Conservation (phyloP, 2,888 invertebrate species). For the Aricia artaxerxes region DNA sequence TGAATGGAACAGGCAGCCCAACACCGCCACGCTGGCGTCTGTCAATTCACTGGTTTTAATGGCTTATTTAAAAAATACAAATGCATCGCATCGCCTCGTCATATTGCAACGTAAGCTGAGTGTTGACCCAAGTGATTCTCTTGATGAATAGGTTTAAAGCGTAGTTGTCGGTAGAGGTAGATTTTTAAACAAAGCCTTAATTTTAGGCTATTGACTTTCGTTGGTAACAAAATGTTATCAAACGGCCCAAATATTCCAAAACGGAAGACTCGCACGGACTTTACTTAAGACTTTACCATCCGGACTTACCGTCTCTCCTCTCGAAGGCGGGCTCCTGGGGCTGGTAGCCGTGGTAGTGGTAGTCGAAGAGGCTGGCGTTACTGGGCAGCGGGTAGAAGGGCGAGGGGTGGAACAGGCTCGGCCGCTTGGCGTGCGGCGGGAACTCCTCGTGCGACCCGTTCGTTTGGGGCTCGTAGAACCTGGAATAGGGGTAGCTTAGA, state of each 20-base stretch:
- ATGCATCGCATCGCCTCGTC: no score
- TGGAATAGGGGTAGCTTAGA: slow-evolving; percentile 45
- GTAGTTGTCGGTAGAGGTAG: not conserved
- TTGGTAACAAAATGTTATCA: not conserved
- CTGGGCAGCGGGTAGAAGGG: slow-evolving; percentile 72
- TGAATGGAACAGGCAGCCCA: no score
- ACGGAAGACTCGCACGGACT: not conserved
- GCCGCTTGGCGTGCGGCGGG: slow-evolving; percentile 68
- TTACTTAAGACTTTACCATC: not conserved
- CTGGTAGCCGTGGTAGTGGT: slow-evolving; percentile 70
- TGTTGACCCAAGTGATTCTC: no score
- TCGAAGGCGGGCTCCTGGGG: slow-evolving; percentile 59
- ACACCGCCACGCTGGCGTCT: no score
- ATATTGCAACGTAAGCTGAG: no score
- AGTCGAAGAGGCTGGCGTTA: slow-evolving; percentile 80
- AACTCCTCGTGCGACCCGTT: slow-evolving; percentile 74
- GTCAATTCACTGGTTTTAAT: no score
- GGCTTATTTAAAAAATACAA: no score
- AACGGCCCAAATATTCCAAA: not conserved
- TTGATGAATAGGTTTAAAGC: no score
- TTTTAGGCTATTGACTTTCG: not conserved
- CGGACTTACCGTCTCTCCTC: slow-evolving; percentile 64
- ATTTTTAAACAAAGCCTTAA: not conserved
- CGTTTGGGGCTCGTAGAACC: slow-evolving; percentile 77
- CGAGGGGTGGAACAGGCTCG: slow-evolving; percentile 66